Conservation (phyloP, 2,797 vertebrate genomes). For the Tapera naevia region DNA sequence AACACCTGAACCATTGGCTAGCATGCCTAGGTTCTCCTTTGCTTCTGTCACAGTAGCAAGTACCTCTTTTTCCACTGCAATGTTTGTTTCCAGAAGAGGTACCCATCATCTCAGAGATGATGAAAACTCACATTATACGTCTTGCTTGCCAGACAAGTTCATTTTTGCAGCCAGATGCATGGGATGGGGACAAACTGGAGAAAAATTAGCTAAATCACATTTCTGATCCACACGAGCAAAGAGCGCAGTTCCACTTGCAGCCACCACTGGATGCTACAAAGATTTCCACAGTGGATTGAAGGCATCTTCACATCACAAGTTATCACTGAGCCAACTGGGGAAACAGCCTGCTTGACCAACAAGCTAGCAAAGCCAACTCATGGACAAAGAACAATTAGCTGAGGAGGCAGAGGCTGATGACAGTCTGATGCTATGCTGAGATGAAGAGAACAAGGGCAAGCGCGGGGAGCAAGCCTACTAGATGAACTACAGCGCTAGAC, state of each 20-base stretch:
- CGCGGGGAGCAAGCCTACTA: background rate
- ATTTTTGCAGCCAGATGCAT: background rate
- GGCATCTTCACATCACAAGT: background rate
- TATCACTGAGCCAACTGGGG: background rate
- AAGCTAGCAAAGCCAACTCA: background rate
- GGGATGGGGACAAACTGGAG: background rate
- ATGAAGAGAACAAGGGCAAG: background rate
- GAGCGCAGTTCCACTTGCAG: background rate
- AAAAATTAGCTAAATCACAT: background rate
- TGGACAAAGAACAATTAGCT: background rate
- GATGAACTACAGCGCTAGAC: background rate
- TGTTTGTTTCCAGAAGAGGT: background rate
- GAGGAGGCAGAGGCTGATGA: background rate
- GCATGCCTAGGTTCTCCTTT: background rate
- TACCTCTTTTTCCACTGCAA: background rate
- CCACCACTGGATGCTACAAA: background rate
- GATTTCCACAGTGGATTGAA: background rate
- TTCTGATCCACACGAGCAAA: background rate
- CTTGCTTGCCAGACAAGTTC: background rate
- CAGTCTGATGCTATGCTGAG: background rate
- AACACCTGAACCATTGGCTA: background rate
- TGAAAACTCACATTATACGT: background rate
- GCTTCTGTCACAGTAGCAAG: background rate
- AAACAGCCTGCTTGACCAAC: background rate
- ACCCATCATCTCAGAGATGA: background rate